phyloP scores from a whole-genome alignment of 2,888 invertebrate species.

The Autographa pulchrina region DNA sequence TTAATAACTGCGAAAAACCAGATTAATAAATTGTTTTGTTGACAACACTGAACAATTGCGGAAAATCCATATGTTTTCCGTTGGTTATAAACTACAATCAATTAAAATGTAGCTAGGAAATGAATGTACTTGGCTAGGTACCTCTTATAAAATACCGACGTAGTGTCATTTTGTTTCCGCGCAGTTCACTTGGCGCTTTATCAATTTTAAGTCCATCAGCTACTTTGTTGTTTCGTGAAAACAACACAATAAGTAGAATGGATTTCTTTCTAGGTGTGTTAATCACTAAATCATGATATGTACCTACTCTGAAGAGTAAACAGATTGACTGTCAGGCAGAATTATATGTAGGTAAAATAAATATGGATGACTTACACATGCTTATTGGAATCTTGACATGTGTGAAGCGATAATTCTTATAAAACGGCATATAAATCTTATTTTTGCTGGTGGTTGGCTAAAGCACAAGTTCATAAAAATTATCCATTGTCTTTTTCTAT shows the following conservation, averaged over 20 bases:
- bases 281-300: no score
- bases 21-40: constrained; percentile 13
- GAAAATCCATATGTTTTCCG: background rate
- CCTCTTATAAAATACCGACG: background rate
- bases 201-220: background rate
- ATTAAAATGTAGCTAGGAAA: constrained; percentile 34
- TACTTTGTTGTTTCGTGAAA: background rate
- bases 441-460: background rate
- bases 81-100: constrained; percentile 12
- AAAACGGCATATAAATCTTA: background rate
- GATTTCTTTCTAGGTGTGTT: no score
- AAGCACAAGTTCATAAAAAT: background rate
- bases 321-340: no score
- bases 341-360: no score
- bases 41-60: background rate
- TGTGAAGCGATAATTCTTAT: background rate
- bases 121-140: constrained; percentile 27
- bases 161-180: constrained; percentile 1
- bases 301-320: no score
- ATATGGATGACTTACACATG: no score
- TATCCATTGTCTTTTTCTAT: background rate
- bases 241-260: no score
- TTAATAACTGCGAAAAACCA: constrained; percentile 34
- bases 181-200: constrained; percentile 1
- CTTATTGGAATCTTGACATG: background rate